These are phyloP conservation scores for Drosophila mulleri DNA, from an alignment of 2,888 invertebrate species.

Conservation along the genomic window DNA sequence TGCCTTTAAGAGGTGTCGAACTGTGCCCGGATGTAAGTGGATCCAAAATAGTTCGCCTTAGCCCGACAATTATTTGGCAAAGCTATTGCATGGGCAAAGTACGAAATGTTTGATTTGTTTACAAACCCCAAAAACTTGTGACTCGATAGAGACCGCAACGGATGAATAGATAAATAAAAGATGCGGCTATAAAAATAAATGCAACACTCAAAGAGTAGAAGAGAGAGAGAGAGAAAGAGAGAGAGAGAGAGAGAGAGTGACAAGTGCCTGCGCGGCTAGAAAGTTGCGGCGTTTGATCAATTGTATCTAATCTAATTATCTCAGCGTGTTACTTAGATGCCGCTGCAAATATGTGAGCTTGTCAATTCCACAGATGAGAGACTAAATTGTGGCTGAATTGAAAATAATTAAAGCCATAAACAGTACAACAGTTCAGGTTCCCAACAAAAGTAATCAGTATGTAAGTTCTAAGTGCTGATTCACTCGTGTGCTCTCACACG, in stretches of 20 bases:
- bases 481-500: slow-evolving; percentile 35
- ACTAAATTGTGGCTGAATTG: slow-evolving; percentile 22
- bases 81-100: slow-evolving; percentile 41
- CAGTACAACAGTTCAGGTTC: slow-evolving; percentile 7
- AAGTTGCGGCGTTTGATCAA: slow-evolving; percentile 18
- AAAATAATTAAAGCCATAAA: slow-evolving; percentile 33
- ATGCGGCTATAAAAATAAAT: slow-evolving; percentile 3
- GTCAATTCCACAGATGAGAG: slow-evolving; percentile 49
- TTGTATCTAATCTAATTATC: slow-evolving; percentile 36
- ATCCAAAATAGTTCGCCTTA: slow-evolving; percentile 28
- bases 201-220: slow-evolving; percentile 1
- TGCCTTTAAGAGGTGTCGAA: slow-evolving; percentile 31
- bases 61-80: slow-evolving; percentile 53
- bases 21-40: slow-evolving; percentile 42
- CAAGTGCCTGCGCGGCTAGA: slow-evolving; percentile 2
- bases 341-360: slow-evolving; percentile 54
- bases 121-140: slow-evolving; percentile 44
- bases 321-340: slow-evolving; percentile 24
- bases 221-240: background rate
- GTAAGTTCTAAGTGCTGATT: slow-evolving; percentile 45
- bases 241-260: background rate
- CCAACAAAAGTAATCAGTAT: background rate
- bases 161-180: slow-evolving; percentile 8
- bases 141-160: slow-evolving; percentile 32
- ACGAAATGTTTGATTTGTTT: slow-evolving; percentile 44